phyloP scores from a whole-genome alignment of 2,888 invertebrate species.

The Morinoia aosen region DNA sequence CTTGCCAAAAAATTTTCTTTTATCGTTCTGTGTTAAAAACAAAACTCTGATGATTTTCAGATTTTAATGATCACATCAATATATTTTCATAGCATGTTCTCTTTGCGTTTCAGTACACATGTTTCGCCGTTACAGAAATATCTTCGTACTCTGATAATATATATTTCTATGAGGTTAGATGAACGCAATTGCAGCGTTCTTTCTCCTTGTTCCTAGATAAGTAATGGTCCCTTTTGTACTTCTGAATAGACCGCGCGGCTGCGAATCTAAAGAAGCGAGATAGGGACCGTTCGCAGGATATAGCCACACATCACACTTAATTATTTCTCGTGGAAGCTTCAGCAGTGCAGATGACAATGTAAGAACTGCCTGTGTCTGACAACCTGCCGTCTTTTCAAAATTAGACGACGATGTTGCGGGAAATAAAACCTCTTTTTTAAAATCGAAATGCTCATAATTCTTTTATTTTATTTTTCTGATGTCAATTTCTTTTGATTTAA shows the following conservation, averaged over 20 bases:
- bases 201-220: not conserved
- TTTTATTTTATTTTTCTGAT: no score
- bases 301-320: not conserved
- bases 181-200: not conserved
- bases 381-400: not conserved
- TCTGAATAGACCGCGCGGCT: not conserved
- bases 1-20: not conserved
- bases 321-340: not conserved
- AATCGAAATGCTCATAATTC: no score
- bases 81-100: no score
- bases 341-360: not conserved
- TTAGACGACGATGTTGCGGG: not conserved
- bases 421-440: not conserved
- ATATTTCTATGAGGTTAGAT: not conserved
- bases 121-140: not conserved
- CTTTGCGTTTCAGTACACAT: no score
- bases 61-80: not conserved
- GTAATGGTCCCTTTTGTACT: not conserved
- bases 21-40: not conserved
- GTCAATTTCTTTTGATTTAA: no score
- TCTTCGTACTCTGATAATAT: not conserved
- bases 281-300: not conserved
- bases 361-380: not conserved
- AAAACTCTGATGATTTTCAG: not conserved
- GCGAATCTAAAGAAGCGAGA: not conserved